phyloP scores from a whole-genome alignment of 2,113 vertebrate species.

The Forbesichthys agassizii region DNA sequence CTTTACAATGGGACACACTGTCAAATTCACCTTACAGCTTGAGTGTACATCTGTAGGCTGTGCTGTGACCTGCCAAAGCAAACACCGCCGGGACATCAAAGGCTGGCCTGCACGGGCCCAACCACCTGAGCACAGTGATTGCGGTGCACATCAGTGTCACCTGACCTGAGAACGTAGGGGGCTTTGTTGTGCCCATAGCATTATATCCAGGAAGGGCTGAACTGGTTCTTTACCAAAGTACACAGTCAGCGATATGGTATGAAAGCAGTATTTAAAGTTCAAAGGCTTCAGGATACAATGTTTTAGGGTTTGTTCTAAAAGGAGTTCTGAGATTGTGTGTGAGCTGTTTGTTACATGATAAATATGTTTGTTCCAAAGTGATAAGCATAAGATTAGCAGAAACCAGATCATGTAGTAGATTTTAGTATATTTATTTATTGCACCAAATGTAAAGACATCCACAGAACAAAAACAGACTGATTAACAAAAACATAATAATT shows the following conservation, averaged over 20 bases:
- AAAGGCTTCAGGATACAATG: background rate
- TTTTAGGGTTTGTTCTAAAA: conserved; percentile 1
- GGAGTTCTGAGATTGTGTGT: background rate
- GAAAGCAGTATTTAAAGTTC: conserved; percentile 8
- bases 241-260: background rate
- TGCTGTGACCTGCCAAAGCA: conserved; percentile 50
- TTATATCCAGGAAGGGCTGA: conserved; percentile 28
- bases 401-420: no score
- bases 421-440: no score
- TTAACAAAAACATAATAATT: background rate
- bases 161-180: conserved; percentile 48
- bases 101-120: conserved; percentile 39
- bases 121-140: conserved; percentile 59
- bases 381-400: no score
- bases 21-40: conserved; percentile 67
- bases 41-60: conserved; percentile 68
- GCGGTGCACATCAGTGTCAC: conserved; percentile 45
- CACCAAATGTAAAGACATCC: no score
- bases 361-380: no score
- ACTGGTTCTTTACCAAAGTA: conserved; percentile 4
- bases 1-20: conserved; percentile 56
- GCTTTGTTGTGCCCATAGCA: conserved; percentile 34
- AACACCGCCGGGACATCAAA: conserved; percentile 70
- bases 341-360: background rate
- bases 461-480: background rate